These are phyloP conservation scores for Brenthis ino DNA, from an alignment of 2,888 invertebrate species.

Conservation along the genomic window DNA sequence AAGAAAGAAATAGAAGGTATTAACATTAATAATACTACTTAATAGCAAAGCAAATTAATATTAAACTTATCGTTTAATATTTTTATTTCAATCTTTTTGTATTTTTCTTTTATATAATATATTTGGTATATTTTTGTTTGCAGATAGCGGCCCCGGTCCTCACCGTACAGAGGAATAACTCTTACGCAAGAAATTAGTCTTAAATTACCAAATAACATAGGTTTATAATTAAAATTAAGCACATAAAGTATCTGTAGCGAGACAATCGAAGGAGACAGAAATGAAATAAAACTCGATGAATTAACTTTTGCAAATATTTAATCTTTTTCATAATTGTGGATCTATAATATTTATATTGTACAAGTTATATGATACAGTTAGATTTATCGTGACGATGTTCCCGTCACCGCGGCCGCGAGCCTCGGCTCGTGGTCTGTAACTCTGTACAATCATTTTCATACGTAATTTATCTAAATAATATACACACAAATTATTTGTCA, in stretches of 20 bases:
- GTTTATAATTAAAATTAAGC: constrained; percentile 19
- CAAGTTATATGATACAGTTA: constrained; percentile 81
- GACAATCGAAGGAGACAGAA: constrained; percentile 7
- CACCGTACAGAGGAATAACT: constrained; percentile 62
- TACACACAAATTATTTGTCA: constrained; percentile 81
- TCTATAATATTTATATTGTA: constrained; percentile 83
- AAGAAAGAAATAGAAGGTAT: constrained; percentile 61
- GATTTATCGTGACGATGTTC: constrained; percentile 57
- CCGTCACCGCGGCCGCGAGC: constrained; percentile 21
- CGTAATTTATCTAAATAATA: constrained; percentile 72
- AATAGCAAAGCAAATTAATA: neutral
- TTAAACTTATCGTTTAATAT: too few species aligned
- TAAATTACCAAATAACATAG: constrained; percentile 55
- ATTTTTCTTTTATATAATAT: neutral
- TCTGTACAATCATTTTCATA: constrained; percentile 67
- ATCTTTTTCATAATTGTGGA: constrained; percentile 83
- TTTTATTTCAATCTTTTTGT: neutral
- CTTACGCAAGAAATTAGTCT: constrained; percentile 37
- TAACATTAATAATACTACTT: neutral
- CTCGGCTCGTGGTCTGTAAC: constrained; percentile 45
- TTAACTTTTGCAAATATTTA: constrained; percentile 83
- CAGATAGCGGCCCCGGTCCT: constrained; percentile 83
- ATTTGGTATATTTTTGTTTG: constrained; percentile 40
- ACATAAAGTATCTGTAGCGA: constrained; percentile 14
- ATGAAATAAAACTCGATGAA: constrained; percentile 67